Conservation (phyloP, 2,113 vertebrate species). For the Aldabrachelys gigantea region DNA sequence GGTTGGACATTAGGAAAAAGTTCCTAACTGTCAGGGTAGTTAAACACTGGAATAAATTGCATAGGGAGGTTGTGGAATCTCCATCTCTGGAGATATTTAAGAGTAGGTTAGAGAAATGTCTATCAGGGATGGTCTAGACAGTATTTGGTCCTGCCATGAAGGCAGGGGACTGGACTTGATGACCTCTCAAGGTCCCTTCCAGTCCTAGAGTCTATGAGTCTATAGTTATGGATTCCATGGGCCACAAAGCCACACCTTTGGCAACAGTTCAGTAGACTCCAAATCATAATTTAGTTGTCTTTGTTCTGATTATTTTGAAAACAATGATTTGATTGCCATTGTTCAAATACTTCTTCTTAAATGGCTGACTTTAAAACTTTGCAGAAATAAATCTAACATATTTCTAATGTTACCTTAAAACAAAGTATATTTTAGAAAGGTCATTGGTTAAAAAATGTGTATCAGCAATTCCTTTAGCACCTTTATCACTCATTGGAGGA, state of each 20-base stretch:
- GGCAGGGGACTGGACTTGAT: too few relatives aligned
- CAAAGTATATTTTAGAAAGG: background rate
- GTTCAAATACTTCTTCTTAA: background rate
- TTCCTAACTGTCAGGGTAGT: too few relatives aligned
- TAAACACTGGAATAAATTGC: too few relatives aligned
- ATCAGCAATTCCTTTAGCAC: background rate
- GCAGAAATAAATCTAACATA: background rate
- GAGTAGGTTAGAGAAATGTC: too few relatives aligned
- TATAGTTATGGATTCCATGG: background rate
- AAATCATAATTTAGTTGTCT: background rate
- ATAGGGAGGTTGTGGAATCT: too few relatives aligned
- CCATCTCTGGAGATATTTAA: too few relatives aligned
- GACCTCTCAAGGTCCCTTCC: too few relatives aligned
- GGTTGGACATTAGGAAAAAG: too few relatives aligned
- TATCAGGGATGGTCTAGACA: too few relatives aligned
- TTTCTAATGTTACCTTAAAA: background rate
- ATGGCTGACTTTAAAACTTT: background rate
- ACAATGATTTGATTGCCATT: background rate
- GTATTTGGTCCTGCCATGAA: too few relatives aligned
- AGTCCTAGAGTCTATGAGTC: too few relatives aligned
- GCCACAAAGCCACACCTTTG: background rate
- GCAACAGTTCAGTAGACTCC: background rate
- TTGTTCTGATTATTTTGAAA: background rate
- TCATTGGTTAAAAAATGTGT: background rate
- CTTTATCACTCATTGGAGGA: background rate